phyloP scores from a whole-genome alignment of 2,888 invertebrate genomes.

The Ochropleura leucogaster region DNA sequence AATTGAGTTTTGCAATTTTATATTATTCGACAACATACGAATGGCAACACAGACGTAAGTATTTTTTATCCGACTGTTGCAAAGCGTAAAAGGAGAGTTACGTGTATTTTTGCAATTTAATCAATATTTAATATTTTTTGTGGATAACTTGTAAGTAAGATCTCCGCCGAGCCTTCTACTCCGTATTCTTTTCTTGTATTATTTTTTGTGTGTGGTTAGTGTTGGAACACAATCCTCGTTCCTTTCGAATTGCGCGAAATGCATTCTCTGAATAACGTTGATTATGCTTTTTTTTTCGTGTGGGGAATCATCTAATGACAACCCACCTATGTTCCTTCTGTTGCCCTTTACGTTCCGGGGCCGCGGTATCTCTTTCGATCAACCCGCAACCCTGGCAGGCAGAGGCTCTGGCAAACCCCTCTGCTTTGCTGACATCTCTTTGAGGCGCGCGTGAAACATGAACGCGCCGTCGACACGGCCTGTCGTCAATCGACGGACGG shows the following conservation, averaged over 20 bases:
- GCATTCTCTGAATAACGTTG: background rate
- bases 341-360: no score
- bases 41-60: background rate
- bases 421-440: no score
- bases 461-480: no score
- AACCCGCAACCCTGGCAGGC: no score
- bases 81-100: background rate
- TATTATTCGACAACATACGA: constrained; percentile 21
- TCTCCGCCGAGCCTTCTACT: background rate
- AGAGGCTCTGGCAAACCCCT: no score
- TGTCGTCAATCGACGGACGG: no score
- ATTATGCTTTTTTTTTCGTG: no score
- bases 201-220: background rate
- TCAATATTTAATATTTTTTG: background rate
- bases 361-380: no score
- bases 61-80: background rate
- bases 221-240: background rate
- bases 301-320: no score
- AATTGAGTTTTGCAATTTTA: background rate
- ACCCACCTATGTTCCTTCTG: no score
- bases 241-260: background rate
- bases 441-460: no score
- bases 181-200: background rate
- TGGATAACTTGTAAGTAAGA: background rate
- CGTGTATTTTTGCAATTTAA: background rate